Percentiles rank a stretch among this genome's conserved stretches.
These are phyloP conservation scores for Lophotis ruficrista DNA, from an alignment of 2,113 vertebrate species.

Conservation along the genomic window DNA sequence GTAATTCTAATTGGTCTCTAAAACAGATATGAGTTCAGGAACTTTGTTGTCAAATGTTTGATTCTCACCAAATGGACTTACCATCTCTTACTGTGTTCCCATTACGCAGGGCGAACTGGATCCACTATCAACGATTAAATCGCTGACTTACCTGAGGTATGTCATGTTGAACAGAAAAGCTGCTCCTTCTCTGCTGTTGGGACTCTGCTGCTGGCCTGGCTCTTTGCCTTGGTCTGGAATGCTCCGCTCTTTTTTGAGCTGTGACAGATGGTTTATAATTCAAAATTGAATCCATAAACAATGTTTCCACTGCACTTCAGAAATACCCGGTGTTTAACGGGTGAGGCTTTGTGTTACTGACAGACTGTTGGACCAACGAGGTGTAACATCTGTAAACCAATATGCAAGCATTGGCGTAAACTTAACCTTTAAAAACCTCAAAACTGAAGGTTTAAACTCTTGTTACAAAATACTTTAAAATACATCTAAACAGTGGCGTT, in stretches of 20 bases:
- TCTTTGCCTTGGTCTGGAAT: neutral
- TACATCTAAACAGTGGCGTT: neutral
- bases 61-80: neutral
- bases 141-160: slow-evolving; percentile 90
- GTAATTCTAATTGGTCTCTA: neutral
- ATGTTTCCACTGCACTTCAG: fast-evolving
- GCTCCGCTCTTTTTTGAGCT: neutral
- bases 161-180: neutral
- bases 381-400: neutral
- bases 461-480: neutral
- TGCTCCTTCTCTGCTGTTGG: neutral
- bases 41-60: neutral
- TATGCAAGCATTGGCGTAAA: neutral
- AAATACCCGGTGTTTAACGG: neutral
- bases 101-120: slow-evolving; percentile 90
- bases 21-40: neutral
- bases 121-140: slow-evolving; percentile 88
- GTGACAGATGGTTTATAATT: neutral
- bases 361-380: neutral
- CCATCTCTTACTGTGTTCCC: neutral
- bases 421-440: neutral
- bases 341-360: neutral
- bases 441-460: neutral
- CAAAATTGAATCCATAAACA: neutral
- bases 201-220: neutral